A percentile compares a stretch with the other conserved stretches of the same genome.
Conservation (phyloP, 2,113 vertebrate genomes). For the Colinus virginianus region DNA sequence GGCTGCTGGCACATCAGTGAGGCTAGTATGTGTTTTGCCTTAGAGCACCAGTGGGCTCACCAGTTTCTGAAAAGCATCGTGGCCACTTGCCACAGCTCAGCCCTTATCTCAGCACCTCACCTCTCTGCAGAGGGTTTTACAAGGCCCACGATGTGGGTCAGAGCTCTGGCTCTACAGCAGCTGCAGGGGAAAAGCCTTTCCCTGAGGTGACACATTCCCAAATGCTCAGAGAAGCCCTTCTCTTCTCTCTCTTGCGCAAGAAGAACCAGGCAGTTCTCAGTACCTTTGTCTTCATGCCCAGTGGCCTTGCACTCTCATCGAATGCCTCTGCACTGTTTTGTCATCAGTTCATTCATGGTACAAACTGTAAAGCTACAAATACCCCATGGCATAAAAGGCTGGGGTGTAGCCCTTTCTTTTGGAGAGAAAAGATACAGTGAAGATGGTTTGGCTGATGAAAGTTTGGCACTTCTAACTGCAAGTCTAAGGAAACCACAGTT, state of each 20-base stretch:
- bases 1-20: background rate
- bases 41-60: background rate
- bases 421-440: conserved; percentile 12
- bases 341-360: background rate
- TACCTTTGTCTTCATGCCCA: background rate
- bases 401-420: conserved; percentile 9
- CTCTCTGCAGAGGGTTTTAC: background rate
- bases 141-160: background rate
- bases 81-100: background rate
- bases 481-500: background rate
- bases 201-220: fast-evolving
- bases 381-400: conserved; percentile 10
- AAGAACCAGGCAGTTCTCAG: background rate
- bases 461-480: background rate
- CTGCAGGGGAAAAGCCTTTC: background rate
- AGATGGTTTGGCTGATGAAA: background rate
- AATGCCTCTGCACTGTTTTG: background rate
- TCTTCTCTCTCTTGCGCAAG: background rate
- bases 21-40: background rate
- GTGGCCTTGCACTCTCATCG: background rate
- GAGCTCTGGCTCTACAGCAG: background rate
- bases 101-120: background rate
- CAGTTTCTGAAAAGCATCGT: background rate
- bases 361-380: background rate
- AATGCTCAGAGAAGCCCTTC: background rate